Evolutionary conservation across 2,888 invertebrate species (phyloP), one percentile per base, ranked within the genome.

Genomic region (Diogma glabrata): DNA sequence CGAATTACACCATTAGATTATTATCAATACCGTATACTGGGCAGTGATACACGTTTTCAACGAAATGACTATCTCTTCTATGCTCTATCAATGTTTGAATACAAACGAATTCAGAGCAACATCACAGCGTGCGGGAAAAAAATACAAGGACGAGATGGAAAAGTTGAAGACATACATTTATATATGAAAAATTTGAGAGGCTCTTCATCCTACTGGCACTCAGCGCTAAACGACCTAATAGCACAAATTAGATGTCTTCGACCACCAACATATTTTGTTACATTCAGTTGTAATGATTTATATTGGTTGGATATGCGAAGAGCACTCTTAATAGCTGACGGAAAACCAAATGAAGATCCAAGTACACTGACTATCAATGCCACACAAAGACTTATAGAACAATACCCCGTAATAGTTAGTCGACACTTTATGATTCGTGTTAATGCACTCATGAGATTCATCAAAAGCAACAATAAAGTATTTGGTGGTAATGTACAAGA

Each of bases 221-320:
- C 54, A 48, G 56, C 58, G 28, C 50, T 56, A 1, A 58, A 53
- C 46, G 61, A 63, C 7, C 51, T 63, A 9, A 45, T 60, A 48
- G 59, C 59, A 3, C 51, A 50, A 28, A 59, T 63, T 12, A 53
- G 61, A 52, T 58, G 56, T 55, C 47, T 62, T 47, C 61, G 61
- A 36, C 56, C 59, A 23, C 61, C 61, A 46, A 57, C 57, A 17
- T 61, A 56, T 45, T 61, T 61, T 52, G 38, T 58, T 12, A 58
- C 57, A 45, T 45, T 45, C 23, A 45, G 45, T 20, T 45, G 22
- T 33, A 61, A 62, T 53, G 60, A 62, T 51, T 47, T 61, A 1
- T 50, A 60, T 51, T 62, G 60, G 61, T 20, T 40, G 19, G 60
- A 60, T 49, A 57, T 57, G 54, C 49, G 51, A n/a, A 59, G 57